Evolutionary conservation across 2,888 invertebrate genomes (phyloP), one percentile per base, ranked within the genome.

Genomic region (Adela reaumurella): DNA sequence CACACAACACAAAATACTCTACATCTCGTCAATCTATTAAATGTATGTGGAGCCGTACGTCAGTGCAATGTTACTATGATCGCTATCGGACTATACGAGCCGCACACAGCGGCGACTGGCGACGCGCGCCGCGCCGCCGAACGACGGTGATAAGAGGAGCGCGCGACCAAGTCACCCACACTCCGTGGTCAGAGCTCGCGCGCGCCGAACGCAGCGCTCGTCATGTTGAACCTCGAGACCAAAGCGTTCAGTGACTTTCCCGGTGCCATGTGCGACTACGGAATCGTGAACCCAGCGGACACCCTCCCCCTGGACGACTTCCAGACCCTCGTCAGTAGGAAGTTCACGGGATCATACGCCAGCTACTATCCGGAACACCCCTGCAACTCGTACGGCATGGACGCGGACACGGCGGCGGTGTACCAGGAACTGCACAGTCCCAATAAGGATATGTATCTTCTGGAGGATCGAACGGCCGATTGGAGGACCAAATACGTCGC

Each of bases 401-500:
- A 76, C 47, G 62, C 69, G 46, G 73, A 74, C 52, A 59, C 62
- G 50, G 60, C 62, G 52, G 68, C 61, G 52, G 71, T 74, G 11
- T 78, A 78, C 64, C 74, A 74, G 63, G 72, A 63, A 57, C 65
- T 78, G 52, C 66, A 73, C 57, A 67, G 58, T 59, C 62, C 65
- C 54, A 62, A n/a, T n/a, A 71, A 46, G 71, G 71, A 53, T 68
- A 68, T 35, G 35, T 35, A 35, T 14, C 35, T 35, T 3, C 35
- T 35, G 58, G 19, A 45, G 42, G 64, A 62, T 51, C 18, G 20
- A n/a, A 62, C 67, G 28, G 74, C 74, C 20, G 79, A 78, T 43
- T 84, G 83, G 83, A 71, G 70, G 51, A 68, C 67, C 57, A 84
- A 83, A 58, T 67, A 71, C 44, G 67, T 83, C 29, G 62, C 63